Conservation (phyloP, 2,888 invertebrate genomes). For the Volucella inflata region DNA sequence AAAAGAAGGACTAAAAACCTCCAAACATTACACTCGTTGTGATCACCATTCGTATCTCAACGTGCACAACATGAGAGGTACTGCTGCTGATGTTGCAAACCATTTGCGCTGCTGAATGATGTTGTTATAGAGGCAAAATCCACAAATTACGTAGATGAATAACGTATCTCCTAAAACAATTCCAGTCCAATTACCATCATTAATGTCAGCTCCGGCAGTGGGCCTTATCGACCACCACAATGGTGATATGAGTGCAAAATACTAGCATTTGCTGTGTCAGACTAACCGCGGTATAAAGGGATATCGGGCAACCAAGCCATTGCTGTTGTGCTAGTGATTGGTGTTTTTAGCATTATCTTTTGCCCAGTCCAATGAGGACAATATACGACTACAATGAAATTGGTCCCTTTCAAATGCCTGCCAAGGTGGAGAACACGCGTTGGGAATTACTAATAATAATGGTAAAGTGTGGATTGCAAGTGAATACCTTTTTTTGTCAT, state of each 20-base stretch:
- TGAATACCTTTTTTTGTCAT: neutral
- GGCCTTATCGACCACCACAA: slow-evolving; percentile 50
- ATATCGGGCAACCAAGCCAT: slow-evolving; percentile 18
- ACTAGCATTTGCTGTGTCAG: slow-evolving; percentile 24
- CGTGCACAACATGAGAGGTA: slow-evolving; percentile 16
- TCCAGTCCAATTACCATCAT: slow-evolving; percentile 72
- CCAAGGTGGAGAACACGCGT: slow-evolving; percentile 24
- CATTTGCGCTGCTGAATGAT: slow-evolving; percentile 34
- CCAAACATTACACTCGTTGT: slow-evolving; percentile 16
- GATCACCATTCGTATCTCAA: slow-evolving; percentile 14
- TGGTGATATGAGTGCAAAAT: slow-evolving; percentile 26
- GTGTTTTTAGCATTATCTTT: slow-evolving; percentile 45
- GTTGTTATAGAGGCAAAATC: slow-evolving; percentile 52
- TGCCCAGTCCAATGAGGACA: neutral
- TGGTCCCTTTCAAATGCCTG: slow-evolving; percentile 44
- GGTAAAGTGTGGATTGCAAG: slow-evolving; percentile 5
- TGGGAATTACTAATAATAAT: slow-evolving; percentile 40
- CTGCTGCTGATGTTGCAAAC: neutral
- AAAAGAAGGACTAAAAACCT: slow-evolving; percentile 20
- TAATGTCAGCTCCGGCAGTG: slow-evolving; percentile 67
- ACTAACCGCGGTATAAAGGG: slow-evolving; percentile 30
- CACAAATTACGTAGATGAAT: slow-evolving; percentile 72
- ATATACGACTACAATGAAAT: slow-evolving; percentile 17
- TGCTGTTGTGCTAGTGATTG: slow-evolving; percentile 42
- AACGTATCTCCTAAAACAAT: slow-evolving; percentile 70